Evolutionary conservation across 2,888 invertebrate genomes (phyloP), one percentile per base, ranked within the genome.

Genomic region (Cerastis leucographa): DNA sequence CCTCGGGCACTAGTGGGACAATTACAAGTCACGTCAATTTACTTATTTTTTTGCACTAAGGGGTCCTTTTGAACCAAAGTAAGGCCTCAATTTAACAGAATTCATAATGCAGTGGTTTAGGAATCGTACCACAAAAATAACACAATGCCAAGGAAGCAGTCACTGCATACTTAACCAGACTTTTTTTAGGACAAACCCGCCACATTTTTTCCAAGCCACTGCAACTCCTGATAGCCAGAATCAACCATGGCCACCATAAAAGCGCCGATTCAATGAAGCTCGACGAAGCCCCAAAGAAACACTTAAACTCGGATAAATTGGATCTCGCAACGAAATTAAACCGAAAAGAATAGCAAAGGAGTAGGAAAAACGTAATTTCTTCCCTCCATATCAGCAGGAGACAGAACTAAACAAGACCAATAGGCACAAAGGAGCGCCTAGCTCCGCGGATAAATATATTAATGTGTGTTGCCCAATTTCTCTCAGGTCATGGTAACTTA

Each of bases 21-120:
- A 85, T 81, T 81, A 73, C 49, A 25, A 62, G 44, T n/a, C 54
- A 42, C 46, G 29, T 22, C 49, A 69, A 75, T 61, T 17, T 74
- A 65, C 49, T 61, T 14, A 59, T 59, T 61, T 67, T 82, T 80
- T 19, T 84, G 29, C n/a, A 51, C 29, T 70, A 61, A 19, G 29
- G 14, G 14, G 7, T 40, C 14, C 9, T 44, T 75, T 69, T 65
- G 42, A 56, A 67, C 49, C 12, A 67, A 54, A 42, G 2, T 3
- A 22, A 54, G n/a, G 7, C 19, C 19, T 61, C 1, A 14, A 46
- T 51, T 81, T 19, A 8, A 11, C 4, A 1, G 5, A 40, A 56
- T n/a, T n/a, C n/a, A n/a, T n/a, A n/a, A n/a, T n/a, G n/a, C n/a
- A n/a, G n/a, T n/a, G n/a, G n/a, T n/a, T n/a, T n/a, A n/a, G 2